phyloP scores from a whole-genome alignment of 1,140 invertebrate genomes.

The Drosophila prosaltans region DNA sequence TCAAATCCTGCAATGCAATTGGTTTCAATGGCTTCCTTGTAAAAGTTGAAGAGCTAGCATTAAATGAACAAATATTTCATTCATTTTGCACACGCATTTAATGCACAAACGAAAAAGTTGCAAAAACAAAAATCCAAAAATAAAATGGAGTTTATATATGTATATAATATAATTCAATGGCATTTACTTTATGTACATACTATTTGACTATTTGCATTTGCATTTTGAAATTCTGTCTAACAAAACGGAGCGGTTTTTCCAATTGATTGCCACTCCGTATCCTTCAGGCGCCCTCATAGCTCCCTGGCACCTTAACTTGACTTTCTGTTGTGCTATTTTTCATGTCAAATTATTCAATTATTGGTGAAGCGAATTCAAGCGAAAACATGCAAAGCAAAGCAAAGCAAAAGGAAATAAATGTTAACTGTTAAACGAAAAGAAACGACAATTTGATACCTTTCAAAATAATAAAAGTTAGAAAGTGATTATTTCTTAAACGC shows the following conservation, averaged over 20 bases:
- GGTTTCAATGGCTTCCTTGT: slow-evolving; percentile 20
- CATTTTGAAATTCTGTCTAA: slow-evolving; percentile 14
- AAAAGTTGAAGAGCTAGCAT: background rate
- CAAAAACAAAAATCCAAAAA: slow-evolving; percentile 6
- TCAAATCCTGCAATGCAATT: slow-evolving; percentile 39
- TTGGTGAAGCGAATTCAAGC: slow-evolving; percentile 46
- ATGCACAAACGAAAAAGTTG: no score
- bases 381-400: slow-evolving; percentile 13
- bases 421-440: background rate
- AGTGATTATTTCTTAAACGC: no score
- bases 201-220: slow-evolving; percentile 31
- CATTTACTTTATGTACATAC: slow-evolving; percentile 47
- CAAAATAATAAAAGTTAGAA: background rate
- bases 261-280: slow-evolving; percentile 33
- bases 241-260: slow-evolving; percentile 16
- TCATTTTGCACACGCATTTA: slow-evolving; percentile 1
- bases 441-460: slow-evolving; percentile 17
- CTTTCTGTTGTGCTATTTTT: slow-evolving; percentile 54
- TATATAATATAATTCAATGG: slow-evolving; percentile 28
- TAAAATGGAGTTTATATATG: background rate
- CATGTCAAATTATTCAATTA: slow-evolving; percentile 73
- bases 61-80: slow-evolving; percentile 26
- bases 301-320: slow-evolving; percentile 14
- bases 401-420: slow-evolving; percentile 1
- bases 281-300: background rate